Evolutionary conservation across 2,888 invertebrate genomes (phyloP), one percentile per base, ranked within the genome.

Genomic region (Eudasyphora cyanicolor): DNA sequence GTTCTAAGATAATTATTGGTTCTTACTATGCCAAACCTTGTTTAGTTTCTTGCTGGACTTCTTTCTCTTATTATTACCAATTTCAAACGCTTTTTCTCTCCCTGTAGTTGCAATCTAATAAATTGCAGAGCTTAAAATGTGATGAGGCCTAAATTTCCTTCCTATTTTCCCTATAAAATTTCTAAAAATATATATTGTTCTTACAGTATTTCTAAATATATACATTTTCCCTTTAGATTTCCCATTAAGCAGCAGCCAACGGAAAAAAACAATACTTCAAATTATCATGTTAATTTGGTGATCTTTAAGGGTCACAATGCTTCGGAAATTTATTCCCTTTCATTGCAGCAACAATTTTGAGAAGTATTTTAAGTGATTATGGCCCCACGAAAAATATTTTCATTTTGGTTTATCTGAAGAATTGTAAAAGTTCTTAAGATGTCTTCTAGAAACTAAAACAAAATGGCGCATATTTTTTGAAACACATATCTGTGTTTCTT

Each of bases 301-400:
- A 81, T 84, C 80, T 81, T 51, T 81, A 64, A 60, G 78, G 81
- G 84, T 84, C 84, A 78, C 29, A 71, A 12, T 17, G 19, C 12
- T 17, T 17, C 32, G 35, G 19, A 76, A 42, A 79, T 70, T 4
- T 29, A 35, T 12, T 21, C 49, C 42, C 57, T 57, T 14, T 69
- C 51, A 74, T 62, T 74, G 64, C 62, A 42, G 69, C 73, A 27
- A 70, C 19, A 42, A 45, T n/a, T 38, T 14, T 38, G n/a, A n/a
- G n/a, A n/a, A n/a, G n/a, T n/a, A 45, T 27, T 67, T 69, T 57
- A 60, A 74, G 35, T 70, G 42, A 69, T 73, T 51, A 19, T 45
- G 74, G 62, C 73, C 74, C 45, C 54, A 67, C 32, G 19, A 67
- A 73, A 54, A n/a, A n/a, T n/a, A n/a, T n/a, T n/a, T n/a, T n/a